Evolutionary conservation across 2,113 vertebrate genomes (phyloP).

Genomic region (Typhlomys cinereus): DNA sequence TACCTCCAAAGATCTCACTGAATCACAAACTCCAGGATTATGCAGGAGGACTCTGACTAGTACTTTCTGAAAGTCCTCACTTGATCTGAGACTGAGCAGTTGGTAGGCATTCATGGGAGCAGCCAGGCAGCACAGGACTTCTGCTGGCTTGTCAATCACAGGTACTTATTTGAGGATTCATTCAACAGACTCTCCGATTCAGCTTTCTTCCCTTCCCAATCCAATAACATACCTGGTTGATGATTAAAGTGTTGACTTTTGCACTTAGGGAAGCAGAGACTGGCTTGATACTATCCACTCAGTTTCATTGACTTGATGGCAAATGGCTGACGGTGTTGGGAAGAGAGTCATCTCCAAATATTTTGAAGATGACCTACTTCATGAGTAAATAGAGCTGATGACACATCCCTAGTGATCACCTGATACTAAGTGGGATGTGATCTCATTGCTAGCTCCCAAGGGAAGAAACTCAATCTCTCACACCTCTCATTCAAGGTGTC

Average conservation of each 20-base stretch:
- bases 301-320: neutral
- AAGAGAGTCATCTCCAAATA: neutral
- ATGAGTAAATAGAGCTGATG: neutral
- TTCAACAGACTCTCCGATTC: no score
- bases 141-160: neutral
- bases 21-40: neutral
- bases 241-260: neutral
- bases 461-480: neutral
- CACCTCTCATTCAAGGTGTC: neutral
- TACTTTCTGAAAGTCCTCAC: neutral
- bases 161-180: neutral
- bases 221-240: neutral
- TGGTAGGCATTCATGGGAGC: no score
- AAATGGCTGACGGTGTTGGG: neutral
- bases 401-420: neutral
- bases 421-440: neutral
- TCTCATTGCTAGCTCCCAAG: neutral
- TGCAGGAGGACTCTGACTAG: neutral
- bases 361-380: neutral
- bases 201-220: neutral
- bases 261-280: neutral
- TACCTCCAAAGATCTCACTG: neutral
- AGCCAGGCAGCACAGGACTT: fast-evolving
- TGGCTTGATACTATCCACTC: neutral
- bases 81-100: neutral